These are phyloP conservation scores for Bos taurus DNA, from an alignment of 2,113 vertebrate genomes.

Conservation along the genomic window DNA sequence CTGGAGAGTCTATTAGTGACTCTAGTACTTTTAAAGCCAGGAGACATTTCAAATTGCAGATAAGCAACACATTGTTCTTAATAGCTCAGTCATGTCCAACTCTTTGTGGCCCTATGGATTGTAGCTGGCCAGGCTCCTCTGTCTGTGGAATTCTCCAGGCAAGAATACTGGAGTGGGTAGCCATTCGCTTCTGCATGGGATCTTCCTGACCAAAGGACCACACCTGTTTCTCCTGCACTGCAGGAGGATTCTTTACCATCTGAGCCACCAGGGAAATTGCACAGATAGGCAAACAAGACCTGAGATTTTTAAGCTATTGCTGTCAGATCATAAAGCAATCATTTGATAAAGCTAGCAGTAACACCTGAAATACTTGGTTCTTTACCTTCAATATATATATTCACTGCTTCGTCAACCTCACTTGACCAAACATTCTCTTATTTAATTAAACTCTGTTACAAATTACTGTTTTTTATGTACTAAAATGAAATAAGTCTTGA, in stretches of 20 bases:
- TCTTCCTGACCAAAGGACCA: not conserved
- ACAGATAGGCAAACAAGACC: not conserved
- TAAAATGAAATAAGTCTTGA: slow-evolving; percentile 22
- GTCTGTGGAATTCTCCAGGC: not conserved
- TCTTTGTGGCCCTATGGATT: not conserved
- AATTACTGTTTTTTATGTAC: not conserved
- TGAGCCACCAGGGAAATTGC: not conserved
- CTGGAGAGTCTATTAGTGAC: not conserved
- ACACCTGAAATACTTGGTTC: not conserved
- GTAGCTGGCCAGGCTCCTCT: not conserved
- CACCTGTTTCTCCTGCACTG: not conserved
- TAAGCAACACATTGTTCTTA: not conserved
- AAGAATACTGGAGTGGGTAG: not conserved
- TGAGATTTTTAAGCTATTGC: not conserved
- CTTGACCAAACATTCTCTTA: not conserved
- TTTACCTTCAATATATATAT: not conserved
- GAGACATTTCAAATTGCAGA: not conserved
- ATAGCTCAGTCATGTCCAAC: not conserved
- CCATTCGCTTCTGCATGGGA: not conserved
- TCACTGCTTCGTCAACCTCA: not conserved
- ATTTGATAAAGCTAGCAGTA: not conserved
- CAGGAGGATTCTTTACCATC: not conserved
- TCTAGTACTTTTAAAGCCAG: not conserved
- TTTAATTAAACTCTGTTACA: not conserved
- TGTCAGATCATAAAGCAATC: not conserved